Conservation (phyloP, 2,888 invertebrate species). For the Polyploca ridens region DNA sequence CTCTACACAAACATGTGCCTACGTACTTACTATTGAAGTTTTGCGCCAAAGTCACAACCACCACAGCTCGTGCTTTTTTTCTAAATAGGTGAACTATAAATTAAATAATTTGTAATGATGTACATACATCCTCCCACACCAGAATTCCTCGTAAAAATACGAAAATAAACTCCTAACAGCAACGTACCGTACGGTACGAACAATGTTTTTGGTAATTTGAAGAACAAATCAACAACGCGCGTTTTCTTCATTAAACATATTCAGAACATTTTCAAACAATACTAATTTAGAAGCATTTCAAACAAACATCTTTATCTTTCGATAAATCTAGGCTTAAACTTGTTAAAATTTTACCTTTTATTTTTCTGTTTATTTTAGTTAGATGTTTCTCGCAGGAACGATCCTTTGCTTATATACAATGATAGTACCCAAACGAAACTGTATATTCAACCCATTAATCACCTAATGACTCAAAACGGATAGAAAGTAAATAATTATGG, state of each 20-base stretch:
- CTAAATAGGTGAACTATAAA: constrained; percentile 8
- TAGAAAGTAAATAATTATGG: neutral
- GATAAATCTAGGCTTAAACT: neutral
- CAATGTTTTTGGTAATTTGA: constrained; percentile 5
- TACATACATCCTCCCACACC: constrained; percentile 9
- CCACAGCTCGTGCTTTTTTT: neutral
- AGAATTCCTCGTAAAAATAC: constrained; percentile 8
- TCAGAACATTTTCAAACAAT: neutral
- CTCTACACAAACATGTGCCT: neutral
- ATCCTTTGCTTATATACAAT: neutral
- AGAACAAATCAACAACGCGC: constrained; percentile 1
- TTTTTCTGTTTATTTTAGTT: neutral
- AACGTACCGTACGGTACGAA: constrained; percentile 5
- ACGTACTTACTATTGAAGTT: neutral
- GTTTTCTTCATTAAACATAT: neutral
- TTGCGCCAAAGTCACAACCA: constrained; percentile 2
- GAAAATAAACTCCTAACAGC: neutral
- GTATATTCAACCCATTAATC: neutral
- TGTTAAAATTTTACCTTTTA: neutral
- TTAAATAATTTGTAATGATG: constrained; percentile 7
- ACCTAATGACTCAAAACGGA: neutral
- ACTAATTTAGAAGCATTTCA: neutral
- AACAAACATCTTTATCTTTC: neutral
- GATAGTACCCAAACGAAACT: neutral
- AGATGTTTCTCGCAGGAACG: no score